Percentiles rank a stretch among this genome's conserved stretches.
These are phyloP conservation scores for Sebastes oblongus DNA, from an alignment of 2,797 vertebrate species.

Conservation along the genomic window DNA sequence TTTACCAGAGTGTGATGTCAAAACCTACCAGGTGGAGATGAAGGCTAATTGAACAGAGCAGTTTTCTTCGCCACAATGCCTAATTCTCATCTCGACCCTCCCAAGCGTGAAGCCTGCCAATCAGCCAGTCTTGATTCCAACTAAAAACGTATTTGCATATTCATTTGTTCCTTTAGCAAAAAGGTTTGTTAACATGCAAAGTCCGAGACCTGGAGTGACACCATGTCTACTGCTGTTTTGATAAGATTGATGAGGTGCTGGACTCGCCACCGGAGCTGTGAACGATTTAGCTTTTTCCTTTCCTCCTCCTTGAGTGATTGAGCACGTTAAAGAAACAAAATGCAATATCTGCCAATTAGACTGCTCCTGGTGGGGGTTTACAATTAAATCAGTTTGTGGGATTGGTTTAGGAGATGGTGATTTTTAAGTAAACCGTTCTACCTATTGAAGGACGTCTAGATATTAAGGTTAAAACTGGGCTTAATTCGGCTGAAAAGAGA, in stretches of 20 bases:
- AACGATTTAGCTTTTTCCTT: slow-evolving; percentile 19
- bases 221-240: slow-evolving; percentile 45
- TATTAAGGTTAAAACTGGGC: neutral
- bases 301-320: slow-evolving; percentile 19
- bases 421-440: slow-evolving; percentile 7
- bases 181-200: slow-evolving; percentile 69
- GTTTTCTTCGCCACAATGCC: slow-evolving; percentile 27
- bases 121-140: slow-evolving; percentile 36
- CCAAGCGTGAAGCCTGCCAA: slow-evolving; percentile 64
- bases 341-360: slow-evolving; percentile 36
- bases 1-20: slow-evolving; percentile 35
- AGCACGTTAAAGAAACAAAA: slow-evolving; percentile 28
- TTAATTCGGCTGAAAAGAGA: neutral
- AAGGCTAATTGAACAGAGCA: slow-evolving; percentile 63
- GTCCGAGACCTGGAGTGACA: slow-evolving; percentile 43
- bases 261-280: slow-evolving; percentile 17
- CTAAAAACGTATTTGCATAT: slow-evolving; percentile 67
- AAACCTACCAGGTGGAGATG: slow-evolving; percentile 52
- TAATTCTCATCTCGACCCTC: slow-evolving; percentile 52
- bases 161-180: slow-evolving; percentile 54
- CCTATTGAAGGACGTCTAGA: neutral
- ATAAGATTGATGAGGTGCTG: slow-evolving; percentile 74
- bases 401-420: neutral
- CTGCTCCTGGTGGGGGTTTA: neutral
- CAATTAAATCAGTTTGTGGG: slow-evolving; percentile 40